A percentile compares a stretch with the other conserved stretches of the same genome.
Evolutionary conservation across 2,797 vertebrate genomes (phyloP).

Genomic region (Chaetophractus vellerosus): DNA sequence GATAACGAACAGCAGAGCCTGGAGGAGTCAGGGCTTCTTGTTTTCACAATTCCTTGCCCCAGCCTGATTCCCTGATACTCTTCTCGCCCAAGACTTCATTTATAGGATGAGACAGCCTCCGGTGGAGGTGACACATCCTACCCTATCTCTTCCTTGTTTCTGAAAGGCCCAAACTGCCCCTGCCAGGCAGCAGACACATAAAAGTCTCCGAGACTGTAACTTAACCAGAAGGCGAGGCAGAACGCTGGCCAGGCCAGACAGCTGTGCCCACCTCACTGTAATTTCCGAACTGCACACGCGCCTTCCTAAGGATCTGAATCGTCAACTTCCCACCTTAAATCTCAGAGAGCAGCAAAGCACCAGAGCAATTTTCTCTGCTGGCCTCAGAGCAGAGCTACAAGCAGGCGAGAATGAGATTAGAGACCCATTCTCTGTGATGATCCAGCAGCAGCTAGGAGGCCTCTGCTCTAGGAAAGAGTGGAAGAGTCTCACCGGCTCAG

Average conservation of each 20-base stretch:
- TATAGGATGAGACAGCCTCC: not conserved
- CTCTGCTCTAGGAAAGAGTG: not conserved
- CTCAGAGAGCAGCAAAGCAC: constrained; percentile 19
- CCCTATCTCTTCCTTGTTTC: not conserved
- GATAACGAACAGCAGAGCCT: not conserved
- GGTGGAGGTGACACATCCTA: not conserved
- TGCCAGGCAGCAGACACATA: not conserved
- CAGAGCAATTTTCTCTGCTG: constrained; percentile 50
- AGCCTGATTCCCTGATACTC: not conserved
- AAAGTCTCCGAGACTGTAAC: not conserved
- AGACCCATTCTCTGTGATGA: not conserved
- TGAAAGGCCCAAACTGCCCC: not conserved
- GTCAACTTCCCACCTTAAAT: constrained; percentile 45
- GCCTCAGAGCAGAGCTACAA: not conserved
- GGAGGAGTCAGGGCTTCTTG: not conserved
- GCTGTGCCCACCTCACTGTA: not conserved
- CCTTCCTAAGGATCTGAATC: not conserved
- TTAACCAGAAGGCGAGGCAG: not conserved
- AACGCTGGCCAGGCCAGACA: not conserved
- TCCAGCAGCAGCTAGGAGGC: not conserved
- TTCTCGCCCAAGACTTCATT: not conserved
- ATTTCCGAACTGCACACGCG: not conserved
- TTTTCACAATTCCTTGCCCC: not conserved
- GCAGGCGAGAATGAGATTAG: constrained; percentile 45
- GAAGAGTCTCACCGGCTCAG: not conserved